phyloP scores from a whole-genome alignment of 2,797 vertebrate species.

The Spea hammondii region DNA sequence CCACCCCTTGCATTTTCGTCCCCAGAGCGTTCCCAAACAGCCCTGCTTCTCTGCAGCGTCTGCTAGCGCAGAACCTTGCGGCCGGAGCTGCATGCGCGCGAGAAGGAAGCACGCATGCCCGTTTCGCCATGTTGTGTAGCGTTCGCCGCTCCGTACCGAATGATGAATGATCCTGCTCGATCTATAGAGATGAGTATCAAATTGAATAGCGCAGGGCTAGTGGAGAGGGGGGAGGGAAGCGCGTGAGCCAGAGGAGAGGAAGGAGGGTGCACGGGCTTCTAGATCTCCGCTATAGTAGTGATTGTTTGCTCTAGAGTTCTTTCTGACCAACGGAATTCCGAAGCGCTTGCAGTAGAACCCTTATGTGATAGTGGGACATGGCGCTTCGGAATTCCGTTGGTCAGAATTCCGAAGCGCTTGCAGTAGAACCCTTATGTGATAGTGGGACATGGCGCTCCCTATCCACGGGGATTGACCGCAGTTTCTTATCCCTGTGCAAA shows the following conservation, averaged over 20 bases:
- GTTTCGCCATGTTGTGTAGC: background rate
- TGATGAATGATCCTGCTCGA: conserved; percentile 38
- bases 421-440: no score
- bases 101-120: background rate
- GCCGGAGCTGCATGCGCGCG: conserved; percentile 2
- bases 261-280: background rate
- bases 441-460: no score
- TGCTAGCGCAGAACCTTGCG: background rate
- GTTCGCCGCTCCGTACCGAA: conserved; percentile 12
- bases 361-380: no score
- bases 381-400: no score
- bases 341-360: no score
- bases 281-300: background rate
- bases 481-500: no score
- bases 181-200: conserved; percentile 26
- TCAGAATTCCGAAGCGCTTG: no score
- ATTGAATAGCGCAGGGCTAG: conserved; percentile 26
- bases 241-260: background rate
- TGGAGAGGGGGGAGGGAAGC: background rate
- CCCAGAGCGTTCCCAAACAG: conserved; percentile 3
- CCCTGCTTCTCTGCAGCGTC: conserved; percentile 15
- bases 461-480: no score
- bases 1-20: conserved; percentile 4
- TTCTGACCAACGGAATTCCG: no score
- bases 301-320: background rate